These are phyloP conservation scores for Hemicrepidius hirtus DNA, from an alignment of 2,888 invertebrate genomes.

Conservation along the genomic window DNA sequence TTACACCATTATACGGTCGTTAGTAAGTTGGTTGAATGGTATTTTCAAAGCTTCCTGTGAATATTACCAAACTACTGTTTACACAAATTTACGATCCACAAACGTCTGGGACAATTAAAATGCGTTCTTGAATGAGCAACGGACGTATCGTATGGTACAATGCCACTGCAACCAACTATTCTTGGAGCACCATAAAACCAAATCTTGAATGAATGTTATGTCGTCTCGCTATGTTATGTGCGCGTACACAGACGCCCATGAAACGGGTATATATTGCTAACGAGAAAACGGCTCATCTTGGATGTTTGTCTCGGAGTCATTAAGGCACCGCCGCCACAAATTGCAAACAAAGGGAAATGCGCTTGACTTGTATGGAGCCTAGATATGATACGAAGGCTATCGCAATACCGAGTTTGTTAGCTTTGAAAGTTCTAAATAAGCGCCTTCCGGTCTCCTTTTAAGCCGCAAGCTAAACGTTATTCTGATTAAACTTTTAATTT, in stretches of 20 bases:
- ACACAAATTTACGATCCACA: conserved; percentile 48
- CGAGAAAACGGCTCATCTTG: conserved; percentile 7
- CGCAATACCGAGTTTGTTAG: conserved; percentile 4
- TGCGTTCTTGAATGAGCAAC: conserved; percentile 25
- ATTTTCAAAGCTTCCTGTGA: conserved; percentile 1
- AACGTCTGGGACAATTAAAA: conserved; percentile 47
- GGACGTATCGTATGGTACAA: conserved; percentile 27
- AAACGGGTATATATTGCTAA: background rate
- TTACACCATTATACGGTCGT: conserved; percentile 5
- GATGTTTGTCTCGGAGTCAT: conserved; percentile 4
- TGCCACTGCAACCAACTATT: conserved; percentile 25
- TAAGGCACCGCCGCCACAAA: background rate
- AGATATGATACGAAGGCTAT: conserved; percentile 12
- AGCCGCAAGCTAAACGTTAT: background rate
- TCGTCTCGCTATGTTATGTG: conserved; percentile 1
- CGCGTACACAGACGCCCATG: conserved; percentile 9
- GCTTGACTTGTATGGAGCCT: background rate
- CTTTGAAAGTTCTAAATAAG: conserved; percentile 17
- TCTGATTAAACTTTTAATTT: too few species aligned
- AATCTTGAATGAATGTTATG: conserved; percentile 42
- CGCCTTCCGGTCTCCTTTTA: conserved; percentile 14
- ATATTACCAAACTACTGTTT: conserved; percentile 9
- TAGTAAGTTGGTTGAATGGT: conserved; percentile 9
- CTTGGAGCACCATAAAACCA: conserved; percentile 38
- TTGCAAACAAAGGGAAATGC: conserved; percentile 15